Evolutionary conservation across 2,888 invertebrate genomes (phyloP).

Genomic region (Neoascia interrupta): DNA sequence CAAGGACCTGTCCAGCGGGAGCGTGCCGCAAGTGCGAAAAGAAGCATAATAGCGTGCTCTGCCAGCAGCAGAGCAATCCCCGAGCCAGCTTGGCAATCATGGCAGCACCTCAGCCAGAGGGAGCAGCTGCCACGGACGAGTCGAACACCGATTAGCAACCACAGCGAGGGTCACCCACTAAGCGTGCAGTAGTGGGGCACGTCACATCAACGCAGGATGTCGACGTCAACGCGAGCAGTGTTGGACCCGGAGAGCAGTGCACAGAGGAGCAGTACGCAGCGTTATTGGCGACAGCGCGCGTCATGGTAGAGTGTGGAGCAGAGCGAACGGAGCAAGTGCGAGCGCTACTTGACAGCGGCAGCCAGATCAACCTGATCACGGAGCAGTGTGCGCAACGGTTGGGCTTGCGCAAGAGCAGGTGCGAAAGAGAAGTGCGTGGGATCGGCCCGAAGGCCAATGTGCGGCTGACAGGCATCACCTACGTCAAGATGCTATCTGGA

Average conservation of each 20-base stretch:
- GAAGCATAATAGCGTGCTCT: not conserved
- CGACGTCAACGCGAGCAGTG: too few relatives aligned
- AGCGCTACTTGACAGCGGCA: constrained; percentile 18
- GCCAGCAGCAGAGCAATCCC: not conserved
- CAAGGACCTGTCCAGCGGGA: not conserved
- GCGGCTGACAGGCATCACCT: not conserved
- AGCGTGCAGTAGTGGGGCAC: not conserved
- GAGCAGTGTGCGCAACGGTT: constrained; percentile 23
- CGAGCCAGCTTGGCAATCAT: not conserved
- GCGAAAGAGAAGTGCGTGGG: constrained; percentile 7
- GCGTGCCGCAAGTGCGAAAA: not conserved
- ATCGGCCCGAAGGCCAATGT: not conserved
- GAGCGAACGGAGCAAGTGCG: not conserved
- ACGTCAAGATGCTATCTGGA: not conserved
- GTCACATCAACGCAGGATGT: not conserved
- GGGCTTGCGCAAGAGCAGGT: not conserved
- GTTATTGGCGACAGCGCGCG: constrained; percentile 4
- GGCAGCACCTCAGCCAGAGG: not conserved
- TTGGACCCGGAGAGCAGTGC: not conserved
- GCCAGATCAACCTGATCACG: constrained; percentile 10
- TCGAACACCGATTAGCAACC: not conserved
- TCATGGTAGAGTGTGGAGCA: constrained; percentile 1
- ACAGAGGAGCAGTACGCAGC: not conserved
- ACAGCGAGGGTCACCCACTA: not conserved
- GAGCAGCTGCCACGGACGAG: not conserved